phyloP scores from a whole-genome alignment of 2,113 vertebrate genomes.

The Stegastes partitus region DNA sequence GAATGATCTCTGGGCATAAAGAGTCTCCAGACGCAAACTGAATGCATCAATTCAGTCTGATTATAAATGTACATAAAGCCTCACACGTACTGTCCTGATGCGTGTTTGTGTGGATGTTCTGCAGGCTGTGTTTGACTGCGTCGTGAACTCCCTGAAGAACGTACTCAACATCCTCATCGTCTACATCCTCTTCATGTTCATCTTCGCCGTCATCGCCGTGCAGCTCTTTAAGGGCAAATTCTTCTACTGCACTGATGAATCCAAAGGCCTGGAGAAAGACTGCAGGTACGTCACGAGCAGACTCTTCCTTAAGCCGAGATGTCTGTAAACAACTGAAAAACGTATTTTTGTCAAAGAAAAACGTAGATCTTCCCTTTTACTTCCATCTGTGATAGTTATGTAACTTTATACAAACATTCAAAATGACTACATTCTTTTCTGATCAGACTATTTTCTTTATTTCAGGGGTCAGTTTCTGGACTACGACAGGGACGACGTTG shows the following conservation, averaged over 20 bases:
- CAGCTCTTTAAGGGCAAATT: constrained; percentile 99
- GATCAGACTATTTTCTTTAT: no score
- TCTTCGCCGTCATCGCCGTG: constrained; percentile 97
- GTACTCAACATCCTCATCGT: constrained; percentile 98
- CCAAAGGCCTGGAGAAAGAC: constrained; percentile 95
- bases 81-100: background rate
- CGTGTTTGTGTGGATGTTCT: constrained; percentile 5
- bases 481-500: constrained; percentile 90
- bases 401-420: no score
- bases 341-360: no score
- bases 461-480: constrained; percentile 95
- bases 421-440: no score
- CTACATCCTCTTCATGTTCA: constrained; percentile 99
- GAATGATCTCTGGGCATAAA: no score
- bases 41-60: no score
- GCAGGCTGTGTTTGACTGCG: constrained; percentile 98
- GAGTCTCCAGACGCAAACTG: no score
- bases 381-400: no score
- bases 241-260: constrained; percentile 98
- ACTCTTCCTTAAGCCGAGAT: no score
- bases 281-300: constrained; percentile 87
- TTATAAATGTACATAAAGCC: no score
- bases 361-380: no score
- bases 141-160: constrained; percentile 98
- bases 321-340: no score